These are phyloP conservation scores for Austrofundulus limnaeus DNA, from an alignment of 2,113 vertebrate species.

Conservation along the genomic window DNA sequence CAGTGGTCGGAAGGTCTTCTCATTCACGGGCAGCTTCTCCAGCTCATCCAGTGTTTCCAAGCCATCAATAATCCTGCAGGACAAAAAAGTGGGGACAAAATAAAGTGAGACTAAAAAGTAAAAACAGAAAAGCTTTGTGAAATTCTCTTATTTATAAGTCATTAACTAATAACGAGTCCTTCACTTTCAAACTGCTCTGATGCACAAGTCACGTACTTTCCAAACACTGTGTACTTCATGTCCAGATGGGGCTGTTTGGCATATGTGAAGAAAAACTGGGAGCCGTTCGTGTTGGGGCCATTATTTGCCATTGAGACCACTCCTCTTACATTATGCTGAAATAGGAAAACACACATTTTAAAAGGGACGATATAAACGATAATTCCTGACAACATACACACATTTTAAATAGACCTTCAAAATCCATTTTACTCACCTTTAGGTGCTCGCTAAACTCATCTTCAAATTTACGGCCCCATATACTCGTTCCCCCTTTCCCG, in stretches of 20 bases:
- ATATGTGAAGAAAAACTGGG: conserved; percentile 96
- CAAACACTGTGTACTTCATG: conserved; percentile 98
- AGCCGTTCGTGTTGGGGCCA: conserved; percentile 93
- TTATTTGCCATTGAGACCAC: conserved; percentile 98
- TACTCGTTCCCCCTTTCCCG: conserved; percentile 95
- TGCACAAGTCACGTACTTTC: conserved; percentile 84
- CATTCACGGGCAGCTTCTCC: conserved; percentile 95
- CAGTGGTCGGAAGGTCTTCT: conserved; percentile 93
- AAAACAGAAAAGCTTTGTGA: not conserved
- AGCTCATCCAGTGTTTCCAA: conserved; percentile 94
- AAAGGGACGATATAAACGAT: not conserved
- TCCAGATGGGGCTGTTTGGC: conserved; percentile 96
- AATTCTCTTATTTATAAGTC: not conserved
- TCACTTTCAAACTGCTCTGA: not conserved
- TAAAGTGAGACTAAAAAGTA: not conserved
- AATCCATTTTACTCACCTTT: conserved; percentile 80
- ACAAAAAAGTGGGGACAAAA: conserved; percentile 6
- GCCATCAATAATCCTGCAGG: conserved; percentile 91
- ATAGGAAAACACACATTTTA: not conserved
- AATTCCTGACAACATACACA: not conserved
- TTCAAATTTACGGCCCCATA: conserved; percentile 97
- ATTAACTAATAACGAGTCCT: not conserved
- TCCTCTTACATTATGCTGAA: conserved; percentile 93
- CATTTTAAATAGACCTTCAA: not conserved
- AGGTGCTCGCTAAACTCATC: conserved; percentile 97